Percentiles rank a stretch among this genome's conserved stretches.
Evolutionary conservation across 2,888 invertebrate species (phyloP).

Genomic region (Charanyca ferruginea): DNA sequence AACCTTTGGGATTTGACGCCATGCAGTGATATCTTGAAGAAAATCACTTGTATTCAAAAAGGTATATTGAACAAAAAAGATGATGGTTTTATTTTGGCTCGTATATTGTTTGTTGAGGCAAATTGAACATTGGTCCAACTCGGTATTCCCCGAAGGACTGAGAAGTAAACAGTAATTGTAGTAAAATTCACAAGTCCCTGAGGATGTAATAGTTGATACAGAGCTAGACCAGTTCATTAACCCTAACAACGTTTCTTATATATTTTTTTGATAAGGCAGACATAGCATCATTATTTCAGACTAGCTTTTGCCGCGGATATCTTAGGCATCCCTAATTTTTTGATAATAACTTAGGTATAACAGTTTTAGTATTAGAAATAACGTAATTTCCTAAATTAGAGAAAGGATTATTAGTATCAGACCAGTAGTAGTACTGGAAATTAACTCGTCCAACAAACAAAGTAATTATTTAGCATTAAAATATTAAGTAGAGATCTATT

Average conservation of each 20-base stretch:
- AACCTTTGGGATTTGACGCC: conserved; percentile 1
- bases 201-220: background rate
- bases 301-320: no score
- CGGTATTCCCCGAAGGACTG: conserved; percentile 1
- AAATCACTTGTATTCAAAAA: conserved; percentile 34
- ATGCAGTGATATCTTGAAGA: background rate
- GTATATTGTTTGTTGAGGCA: conserved; percentile 25
- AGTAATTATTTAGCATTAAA: no score
- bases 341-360: no score
- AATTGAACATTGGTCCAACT: conserved; percentile 12
- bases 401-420: no score
- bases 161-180: conserved; percentile 14
- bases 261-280: no score
- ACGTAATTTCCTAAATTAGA: no score
- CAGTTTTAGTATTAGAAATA: no score
- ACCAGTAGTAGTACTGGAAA: no score
- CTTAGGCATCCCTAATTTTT: no score
- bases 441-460: no score
- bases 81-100: conserved; percentile 13
- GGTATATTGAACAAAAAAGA: conserved; percentile 1
- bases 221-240: background rate
- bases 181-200: background rate
- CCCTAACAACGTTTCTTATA: background rate
- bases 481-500: no score
- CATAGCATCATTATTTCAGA: no score